Evolutionary conservation across 2,888 invertebrate genomes (phyloP), one percentile per base, ranked within the genome.

Genomic region (Lithophane socia): DNA sequence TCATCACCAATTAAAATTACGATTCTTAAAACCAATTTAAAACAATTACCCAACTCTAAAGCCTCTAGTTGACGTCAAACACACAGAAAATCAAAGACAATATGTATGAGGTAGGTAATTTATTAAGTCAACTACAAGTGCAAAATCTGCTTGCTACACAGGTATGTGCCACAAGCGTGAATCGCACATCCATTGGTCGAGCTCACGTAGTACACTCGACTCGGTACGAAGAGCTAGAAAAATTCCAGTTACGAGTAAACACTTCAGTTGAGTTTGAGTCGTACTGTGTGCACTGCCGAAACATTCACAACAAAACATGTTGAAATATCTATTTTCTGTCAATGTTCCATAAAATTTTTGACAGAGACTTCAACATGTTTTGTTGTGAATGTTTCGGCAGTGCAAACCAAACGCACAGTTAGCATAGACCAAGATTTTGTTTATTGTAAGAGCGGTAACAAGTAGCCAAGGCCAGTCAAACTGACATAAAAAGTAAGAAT

Each of bases 1-100:
- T n/a, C 8, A 75, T 65, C 54, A 75, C 0, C 42, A 54, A 65
- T 78, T 47, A 10, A 37, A 54, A 18, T 16, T 29, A 29, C 49
- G 29, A 49, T 18, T 37, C 13, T 7, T 18, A 24, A 44, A 29
- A n/a, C 16, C 12, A 44, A 54, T 44, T 42, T n/a, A n/a, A 42
- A 56, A 52, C 21, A 44, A 77, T 7, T 29, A 60, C 7, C 12
- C 12, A n/a, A 49, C 37, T 24, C 10, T 44, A 1, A 24, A 44
- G 18, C 16, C 18, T 42, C 1, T 60, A 44, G 24, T 75, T 49
- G 10, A 21, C 18, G 3, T 24, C n/a, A 54, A 44, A 65, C n/a
- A 65, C 44, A 24, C n/a, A 18, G 24, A 42, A 47, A 47, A 47
- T 37, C 12, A 18, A 13, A 37, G 44, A 44, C 5, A n/a, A n/a